A percentile compares a stretch with the other conserved stretches of the same genome.
phyloP scores from a whole-genome alignment of 2,113 vertebrate species.

The Labeo rohita region DNA sequence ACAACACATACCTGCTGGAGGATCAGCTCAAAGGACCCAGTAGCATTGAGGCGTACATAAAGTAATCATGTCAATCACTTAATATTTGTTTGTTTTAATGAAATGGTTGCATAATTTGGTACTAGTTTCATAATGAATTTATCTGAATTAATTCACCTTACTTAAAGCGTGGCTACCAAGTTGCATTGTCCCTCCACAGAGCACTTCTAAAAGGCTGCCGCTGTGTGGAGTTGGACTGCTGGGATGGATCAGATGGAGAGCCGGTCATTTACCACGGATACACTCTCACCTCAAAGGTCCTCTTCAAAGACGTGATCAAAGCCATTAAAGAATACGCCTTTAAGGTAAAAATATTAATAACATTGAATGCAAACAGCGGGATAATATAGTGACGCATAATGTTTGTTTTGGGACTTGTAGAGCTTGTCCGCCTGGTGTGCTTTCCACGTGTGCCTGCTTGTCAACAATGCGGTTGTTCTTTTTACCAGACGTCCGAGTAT shows the following conservation, averaged over 20 bases:
- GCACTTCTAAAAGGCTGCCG: constrained; percentile 93
- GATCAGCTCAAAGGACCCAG: constrained; percentile 94
- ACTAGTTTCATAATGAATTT: background rate
- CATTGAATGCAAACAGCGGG: background rate
- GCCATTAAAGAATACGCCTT: constrained; percentile 94
- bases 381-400: background rate
- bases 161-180: background rate
- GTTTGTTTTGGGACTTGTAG: constrained; percentile 18
- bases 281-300: constrained; percentile 94
- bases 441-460: background rate
- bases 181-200: constrained; percentile 67
- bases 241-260: constrained; percentile 89
- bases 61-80: constrained; percentile 69
- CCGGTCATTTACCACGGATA: constrained; percentile 95
- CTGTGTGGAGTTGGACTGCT: constrained; percentile 95
- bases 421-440: background rate
- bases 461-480: background rate
- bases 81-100: background rate
- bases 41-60: constrained; percentile 93
- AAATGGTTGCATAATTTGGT: background rate
- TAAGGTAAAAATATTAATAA: constrained; percentile 76
- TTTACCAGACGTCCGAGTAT: constrained; percentile 83
- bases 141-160: background rate
- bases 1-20: constrained; percentile 95
- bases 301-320: constrained; percentile 90